A percentile compares a stretch with the other conserved stretches of the same genome.
These are phyloP conservation scores for Rhabdomys pumilio DNA, from an alignment of 2,797 vertebrate species.

Conservation along the genomic window DNA sequence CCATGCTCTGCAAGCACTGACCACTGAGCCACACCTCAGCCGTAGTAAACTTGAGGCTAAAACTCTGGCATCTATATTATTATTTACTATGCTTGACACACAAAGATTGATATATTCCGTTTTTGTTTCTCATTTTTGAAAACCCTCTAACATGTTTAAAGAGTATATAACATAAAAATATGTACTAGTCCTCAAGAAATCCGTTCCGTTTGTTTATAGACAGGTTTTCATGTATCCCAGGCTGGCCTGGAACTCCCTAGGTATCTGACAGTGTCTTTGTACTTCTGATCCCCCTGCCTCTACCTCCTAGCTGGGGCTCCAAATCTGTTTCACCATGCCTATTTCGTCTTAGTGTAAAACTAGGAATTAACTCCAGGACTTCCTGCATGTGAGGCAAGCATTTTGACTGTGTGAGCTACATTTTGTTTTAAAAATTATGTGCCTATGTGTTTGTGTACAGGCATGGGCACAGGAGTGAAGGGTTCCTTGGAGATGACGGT, in stretches of 20 bases:
- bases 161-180: background rate
- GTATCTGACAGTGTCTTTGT: too few relatives aligned
- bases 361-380: background rate
- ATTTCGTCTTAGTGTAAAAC: background rate
- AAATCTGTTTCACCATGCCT: background rate
- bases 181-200: background rate
- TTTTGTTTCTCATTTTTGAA: slow-evolving; percentile 49
- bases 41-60: slow-evolving; percentile 26
- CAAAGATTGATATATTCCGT: slow-evolving; percentile 12
- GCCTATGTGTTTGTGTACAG: too few relatives aligned
- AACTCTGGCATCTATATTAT: slow-evolving; percentile 12
- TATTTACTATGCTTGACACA: background rate
- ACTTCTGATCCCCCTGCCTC: background rate
- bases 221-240: background rate
- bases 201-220: background rate
- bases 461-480: too few relatives aligned
- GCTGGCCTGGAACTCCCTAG: background rate
- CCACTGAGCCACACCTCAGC: background rate
- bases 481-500: background rate
- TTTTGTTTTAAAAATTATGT: background rate
- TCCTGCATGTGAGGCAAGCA: background rate
- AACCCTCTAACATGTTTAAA: slow-evolving; percentile 3
- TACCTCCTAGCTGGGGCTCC: background rate
- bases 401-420: background rate
- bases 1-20: background rate